phyloP scores from a whole-genome alignment of 30 jellyfish, hydroid and myxozoan species.

The Clytia hemisphaerica region DNA sequence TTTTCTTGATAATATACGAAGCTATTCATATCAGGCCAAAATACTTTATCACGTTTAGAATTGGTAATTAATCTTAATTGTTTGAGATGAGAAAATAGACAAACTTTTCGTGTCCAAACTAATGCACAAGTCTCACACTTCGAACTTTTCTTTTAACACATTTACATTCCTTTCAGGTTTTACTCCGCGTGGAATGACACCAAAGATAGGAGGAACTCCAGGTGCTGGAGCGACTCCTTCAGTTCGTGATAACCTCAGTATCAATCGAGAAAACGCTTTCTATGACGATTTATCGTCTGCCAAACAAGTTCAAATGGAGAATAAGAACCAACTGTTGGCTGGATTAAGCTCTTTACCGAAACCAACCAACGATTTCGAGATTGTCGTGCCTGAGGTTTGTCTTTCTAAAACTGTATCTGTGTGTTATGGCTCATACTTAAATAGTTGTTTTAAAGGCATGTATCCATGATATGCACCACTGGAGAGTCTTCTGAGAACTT shows the following conservation, averaged over 20 bases:
- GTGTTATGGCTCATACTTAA: too few species aligned
- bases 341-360: slow-evolving; percentile 79
- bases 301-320: slow-evolving; percentile 35
- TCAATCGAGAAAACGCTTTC: slow-evolving; percentile 71
- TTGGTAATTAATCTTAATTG: too few species aligned
- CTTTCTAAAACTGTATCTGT: too few species aligned
- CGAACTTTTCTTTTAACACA: too few species aligned
- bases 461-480: too few species aligned
- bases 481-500: too few species aligned
- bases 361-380: slow-evolving; percentile 78
- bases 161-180: slow-evolving; percentile 40
- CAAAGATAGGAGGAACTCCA: slow-evolving; percentile 38
- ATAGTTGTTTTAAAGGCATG: too few species aligned
- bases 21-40: too few species aligned
- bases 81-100: too few species aligned
- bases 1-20: too few species aligned
- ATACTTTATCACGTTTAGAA: too few species aligned
- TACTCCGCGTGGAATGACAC: slow-evolving; percentile 88
- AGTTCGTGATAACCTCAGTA: slow-evolving; percentile 68
- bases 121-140: not conserved
- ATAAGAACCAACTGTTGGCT: slow-evolving; percentile 41
- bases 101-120: too few species aligned
- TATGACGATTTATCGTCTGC: slow-evolving; percentile 35
- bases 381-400: slow-evolving; percentile 80
- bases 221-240: slow-evolving; percentile 73